Conservation (phyloP, 1,140 invertebrate species). For the Philopotamus ludificatus region DNA sequence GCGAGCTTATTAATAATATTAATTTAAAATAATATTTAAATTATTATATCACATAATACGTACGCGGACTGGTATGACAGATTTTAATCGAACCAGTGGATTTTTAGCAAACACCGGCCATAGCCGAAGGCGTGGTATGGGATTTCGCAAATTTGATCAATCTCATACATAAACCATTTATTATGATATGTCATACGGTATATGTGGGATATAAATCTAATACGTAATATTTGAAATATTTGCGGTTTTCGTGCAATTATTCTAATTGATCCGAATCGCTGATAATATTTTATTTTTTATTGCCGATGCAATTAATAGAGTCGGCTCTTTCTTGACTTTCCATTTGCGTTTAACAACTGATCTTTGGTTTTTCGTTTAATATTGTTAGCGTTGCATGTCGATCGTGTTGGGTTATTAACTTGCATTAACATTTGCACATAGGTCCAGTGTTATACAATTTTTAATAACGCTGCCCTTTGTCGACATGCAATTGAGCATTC, state of each 20-base stretch:
- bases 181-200: too few species aligned
- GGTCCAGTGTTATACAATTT: conserved; percentile 12
- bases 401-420: conserved; percentile 19
- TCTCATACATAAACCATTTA: conserved; percentile 1
- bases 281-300: too few species aligned
- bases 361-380: too few species aligned
- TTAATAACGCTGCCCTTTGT: conserved; percentile 24
- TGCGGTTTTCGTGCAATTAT: too few species aligned
- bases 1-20: too few species aligned
- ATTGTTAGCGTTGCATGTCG: conserved; percentile 6
- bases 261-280: too few species aligned
- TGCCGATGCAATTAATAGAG: too few species aligned
- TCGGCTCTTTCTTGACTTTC: conserved; percentile 2
- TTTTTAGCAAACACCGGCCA: conserved; percentile 5
- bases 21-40: too few species aligned
- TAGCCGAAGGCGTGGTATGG: conserved; percentile 8
- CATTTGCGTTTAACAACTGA: conserved; percentile 1
- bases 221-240: too few species aligned
- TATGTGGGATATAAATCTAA: too few species aligned
- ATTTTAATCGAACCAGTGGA: conserved; percentile 10
- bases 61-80: too few species aligned
- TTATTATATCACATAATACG: too few species aligned
- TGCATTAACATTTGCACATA: conserved; percentile 15
- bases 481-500: conserved; percentile 14
- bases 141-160: conserved; percentile 17